Evolutionary conservation across 2,113 vertebrate species (phyloP).

Genomic region (Procapra przewalskii): DNA sequence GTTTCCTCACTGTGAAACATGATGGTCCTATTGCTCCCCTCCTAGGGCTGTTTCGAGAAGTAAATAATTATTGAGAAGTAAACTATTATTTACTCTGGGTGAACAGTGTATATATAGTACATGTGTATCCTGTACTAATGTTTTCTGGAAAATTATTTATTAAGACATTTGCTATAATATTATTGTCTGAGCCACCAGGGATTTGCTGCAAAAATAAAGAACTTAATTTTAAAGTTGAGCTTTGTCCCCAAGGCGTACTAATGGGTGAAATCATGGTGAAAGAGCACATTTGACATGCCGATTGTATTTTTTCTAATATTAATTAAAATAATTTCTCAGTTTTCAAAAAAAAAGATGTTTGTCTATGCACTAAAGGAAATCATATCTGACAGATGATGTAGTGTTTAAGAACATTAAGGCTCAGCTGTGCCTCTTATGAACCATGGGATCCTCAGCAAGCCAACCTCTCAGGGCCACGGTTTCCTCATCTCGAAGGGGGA

Average conservation of each 20-base stretch:
- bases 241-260: neutral
- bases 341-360: neutral
- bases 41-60: neutral
- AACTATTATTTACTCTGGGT: neutral
- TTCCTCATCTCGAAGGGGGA: neutral
- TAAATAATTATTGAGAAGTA: neutral
- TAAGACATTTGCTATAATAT: neutral
- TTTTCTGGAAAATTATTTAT: slow-evolving; percentile 9
- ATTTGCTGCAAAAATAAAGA: neutral
- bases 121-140: neutral
- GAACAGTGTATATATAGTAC: neutral
- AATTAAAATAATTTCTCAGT: neutral
- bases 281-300: neutral
- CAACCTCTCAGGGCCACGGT: neutral
- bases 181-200: neutral
- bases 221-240: neutral
- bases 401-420: neutral
- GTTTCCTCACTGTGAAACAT: neutral
- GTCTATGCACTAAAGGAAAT: neutral
- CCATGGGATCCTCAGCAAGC: neutral
- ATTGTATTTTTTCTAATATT: neutral
- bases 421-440: neutral
- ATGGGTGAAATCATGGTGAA: neutral
- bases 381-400: neutral
- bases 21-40: neutral